These are phyloP conservation scores for Xestia xanthographa DNA, from an alignment of 2,888 invertebrate species.

Conservation along the genomic window DNA sequence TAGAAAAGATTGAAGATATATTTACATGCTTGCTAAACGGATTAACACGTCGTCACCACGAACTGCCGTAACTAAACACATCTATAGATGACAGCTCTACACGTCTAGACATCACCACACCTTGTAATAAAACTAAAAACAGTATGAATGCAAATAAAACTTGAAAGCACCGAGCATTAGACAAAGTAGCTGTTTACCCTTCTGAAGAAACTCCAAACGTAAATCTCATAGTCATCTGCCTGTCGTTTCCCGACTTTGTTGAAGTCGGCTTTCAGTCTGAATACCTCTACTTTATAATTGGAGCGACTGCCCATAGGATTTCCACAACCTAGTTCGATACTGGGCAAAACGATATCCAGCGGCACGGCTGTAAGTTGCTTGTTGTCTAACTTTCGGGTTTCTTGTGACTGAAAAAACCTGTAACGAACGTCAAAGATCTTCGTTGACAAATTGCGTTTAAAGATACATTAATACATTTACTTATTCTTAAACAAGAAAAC, in stretches of 20 bases:
- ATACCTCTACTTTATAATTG: background rate
- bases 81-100: too few relatives aligned
- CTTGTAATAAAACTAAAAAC: conserved; percentile 14
- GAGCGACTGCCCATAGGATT: too few relatives aligned
- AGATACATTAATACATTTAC: background rate
- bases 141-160: background rate
- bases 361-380: background rate
- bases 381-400: background rate
- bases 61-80: background rate
- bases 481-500: background rate
- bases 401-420: background rate
- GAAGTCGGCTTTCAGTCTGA: background rate
- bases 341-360: background rate
- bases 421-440: background rate
- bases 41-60: background rate
- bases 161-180: background rate
- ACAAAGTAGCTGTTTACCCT: background rate
- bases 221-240: background rate
- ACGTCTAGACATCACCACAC: conserved; percentile 7
- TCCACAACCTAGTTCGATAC: background rate
- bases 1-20: background rate
- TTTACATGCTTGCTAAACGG: background rate
- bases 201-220: background rate
- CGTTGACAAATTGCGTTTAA: background rate
- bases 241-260: background rate